Evolutionary conservation across 2,797 vertebrate genomes (phyloP), one percentile per base, ranked within the genome.

Genomic region (Neostethus bicornis): DNA sequence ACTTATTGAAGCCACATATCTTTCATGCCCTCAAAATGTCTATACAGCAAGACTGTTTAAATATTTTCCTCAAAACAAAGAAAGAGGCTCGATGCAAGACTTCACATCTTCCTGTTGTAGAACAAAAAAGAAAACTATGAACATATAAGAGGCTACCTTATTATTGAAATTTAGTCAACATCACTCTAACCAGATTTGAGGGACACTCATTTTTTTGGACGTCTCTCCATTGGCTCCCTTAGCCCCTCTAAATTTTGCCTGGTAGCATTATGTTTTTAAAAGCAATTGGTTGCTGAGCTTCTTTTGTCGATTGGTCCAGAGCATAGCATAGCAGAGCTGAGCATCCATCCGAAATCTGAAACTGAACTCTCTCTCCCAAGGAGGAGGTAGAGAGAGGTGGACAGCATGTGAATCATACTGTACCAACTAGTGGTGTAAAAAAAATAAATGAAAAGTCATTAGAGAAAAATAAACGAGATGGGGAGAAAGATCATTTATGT

Each of bases 101-200:
- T 5, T 1, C 8, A n/a, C 12, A 7, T 8, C 17, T 8, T 21
- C 13, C 11, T 13, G 7, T 24, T 14, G 29, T 34, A 20, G 12
- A 44, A 21, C 29, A 34, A 13, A 34, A n/a, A 34, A 24, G 29
- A 24, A 25, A 20, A 38, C 4, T 4, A 10, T n/a, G 17, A 11
- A 3, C n/a, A n/a, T 34, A 16, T 21, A 5, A 32, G 7, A 17
- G 42, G 4, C n/a, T 16, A 68, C 61, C 61, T 79, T 69, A 74
- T 75, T 85, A 75, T 85, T 56, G n/a, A 5, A 13, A 19, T 61
- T 77, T 56, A 70, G 55, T 66, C 66, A 77, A 72, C 66, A 66
- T 45, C 74, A 77, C 51, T 57, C 38, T 51, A 44, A 14, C 20
- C 29, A n/a, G 53, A 25, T 21, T 35, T 52, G 37, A 46, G 52